Conservation (phyloP, 2,888 invertebrate genomes). For the Rhamnusium bicolor region DNA sequence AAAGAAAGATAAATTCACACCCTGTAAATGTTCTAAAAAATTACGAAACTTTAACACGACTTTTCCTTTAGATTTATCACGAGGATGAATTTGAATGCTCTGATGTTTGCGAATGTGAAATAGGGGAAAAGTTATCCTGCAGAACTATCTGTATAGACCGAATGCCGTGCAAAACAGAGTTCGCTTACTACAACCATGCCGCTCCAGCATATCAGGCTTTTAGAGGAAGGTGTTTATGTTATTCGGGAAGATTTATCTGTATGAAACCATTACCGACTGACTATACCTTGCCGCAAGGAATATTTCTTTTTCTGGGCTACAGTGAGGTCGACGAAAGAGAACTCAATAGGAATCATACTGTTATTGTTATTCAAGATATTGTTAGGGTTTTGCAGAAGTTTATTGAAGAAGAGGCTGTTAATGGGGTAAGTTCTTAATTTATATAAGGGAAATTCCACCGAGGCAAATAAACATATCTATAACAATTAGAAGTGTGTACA, state of each 20-base stretch:
- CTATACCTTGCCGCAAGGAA: conserved; percentile 86
- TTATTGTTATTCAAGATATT: conserved; percentile 88
- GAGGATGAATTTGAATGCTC: conserved; percentile 92
- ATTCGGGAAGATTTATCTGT: conserved; percentile 93
- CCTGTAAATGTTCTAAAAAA: background rate
- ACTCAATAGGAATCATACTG: conserved; percentile 86
- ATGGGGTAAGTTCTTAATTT: conserved; percentile 74
- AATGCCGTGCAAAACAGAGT: conserved; percentile 89
- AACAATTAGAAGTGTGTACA: no score
- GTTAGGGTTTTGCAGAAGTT: conserved; percentile 87
- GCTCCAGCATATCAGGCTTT: conserved; percentile 93
- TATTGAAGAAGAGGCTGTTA: conserved; percentile 81
- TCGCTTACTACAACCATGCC: conserved; percentile 92
- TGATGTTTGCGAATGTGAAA: conserved; percentile 90
- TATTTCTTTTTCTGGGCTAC: conserved; percentile 91
- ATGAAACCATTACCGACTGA: conserved; percentile 87
- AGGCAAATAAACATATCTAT: no score
- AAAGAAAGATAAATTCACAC: background rate
- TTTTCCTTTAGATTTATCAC: conserved; percentile 79
- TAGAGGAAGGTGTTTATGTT: conserved; percentile 89
- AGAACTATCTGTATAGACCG: conserved; percentile 91
- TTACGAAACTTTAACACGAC: background rate
- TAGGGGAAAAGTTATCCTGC: conserved; percentile 85
- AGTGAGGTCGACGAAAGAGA: conserved; percentile 89
- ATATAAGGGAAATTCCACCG: background rate